Conservation (phyloP, 1,140 invertebrate species). For the Drosophila obscura region DNA sequence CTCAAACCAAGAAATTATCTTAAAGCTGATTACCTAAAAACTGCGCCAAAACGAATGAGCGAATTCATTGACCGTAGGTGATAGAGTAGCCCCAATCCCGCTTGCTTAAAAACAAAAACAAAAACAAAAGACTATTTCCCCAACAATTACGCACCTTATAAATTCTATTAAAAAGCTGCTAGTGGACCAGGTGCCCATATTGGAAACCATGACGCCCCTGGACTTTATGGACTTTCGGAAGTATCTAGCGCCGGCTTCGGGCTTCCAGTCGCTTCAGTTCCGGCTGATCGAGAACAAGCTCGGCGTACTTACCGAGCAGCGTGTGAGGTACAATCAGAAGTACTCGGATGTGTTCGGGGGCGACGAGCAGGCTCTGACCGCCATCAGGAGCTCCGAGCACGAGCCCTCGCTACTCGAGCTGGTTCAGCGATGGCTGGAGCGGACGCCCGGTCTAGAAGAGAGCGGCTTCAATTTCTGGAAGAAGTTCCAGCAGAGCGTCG, state of each 20-base stretch:
- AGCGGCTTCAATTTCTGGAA: slow-evolving; percentile 97
- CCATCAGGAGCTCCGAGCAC: slow-evolving; percentile 90
- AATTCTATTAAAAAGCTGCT: slow-evolving; percentile 88
- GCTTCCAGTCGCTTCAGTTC: slow-evolving; percentile 99
- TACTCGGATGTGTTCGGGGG: slow-evolving; percentile 94
- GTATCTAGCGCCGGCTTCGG: slow-evolving; percentile 96
- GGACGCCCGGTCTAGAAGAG: slow-evolving; percentile 94
- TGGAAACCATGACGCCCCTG: slow-evolving; percentile 98
- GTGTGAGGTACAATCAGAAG: slow-evolving; percentile 96
- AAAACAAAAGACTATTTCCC: too few relatives aligned
- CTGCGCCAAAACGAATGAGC: too few relatives aligned
- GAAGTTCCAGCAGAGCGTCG: slow-evolving; percentile 92
- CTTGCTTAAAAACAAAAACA: too few relatives aligned
- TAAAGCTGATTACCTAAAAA: too few relatives aligned
- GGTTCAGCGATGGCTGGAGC: slow-evolving; percentile 96
- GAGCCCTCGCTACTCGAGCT: slow-evolving; percentile 93
- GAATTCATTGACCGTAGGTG: too few relatives aligned
- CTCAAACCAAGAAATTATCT: too few relatives aligned
- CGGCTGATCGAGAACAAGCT: slow-evolving; percentile 98
- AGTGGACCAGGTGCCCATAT: slow-evolving; percentile 97
- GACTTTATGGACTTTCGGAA: slow-evolving; percentile 98
- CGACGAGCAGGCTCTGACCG: slow-evolving; percentile 89
- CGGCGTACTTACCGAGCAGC: slow-evolving; percentile 93
- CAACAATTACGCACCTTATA: too few relatives aligned
- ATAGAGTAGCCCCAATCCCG: too few relatives aligned